A percentile compares a stretch with the other conserved stretches of the same genome.
These are phyloP conservation scores for Microctenopoma steveboyesi DNA, from an alignment of 2,797 vertebrate species.

Conservation along the genomic window DNA sequence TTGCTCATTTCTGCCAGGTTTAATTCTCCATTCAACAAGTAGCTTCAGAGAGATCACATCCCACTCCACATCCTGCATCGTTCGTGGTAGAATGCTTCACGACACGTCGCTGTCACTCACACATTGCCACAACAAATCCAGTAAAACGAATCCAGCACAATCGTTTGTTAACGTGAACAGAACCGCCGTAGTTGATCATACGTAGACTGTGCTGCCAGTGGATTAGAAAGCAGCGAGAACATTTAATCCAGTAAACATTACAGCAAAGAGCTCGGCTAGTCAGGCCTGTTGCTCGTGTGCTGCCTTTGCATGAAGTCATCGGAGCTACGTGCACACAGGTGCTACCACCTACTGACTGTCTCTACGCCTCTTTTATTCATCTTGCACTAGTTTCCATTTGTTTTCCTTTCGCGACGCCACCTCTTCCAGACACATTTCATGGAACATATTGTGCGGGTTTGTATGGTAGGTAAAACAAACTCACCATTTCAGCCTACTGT, in stretches of 20 bases:
- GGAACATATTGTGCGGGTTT: neutral
- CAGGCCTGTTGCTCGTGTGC: conserved; percentile 52
- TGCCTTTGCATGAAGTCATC: conserved; percentile 53
- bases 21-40: conserved; percentile 24
- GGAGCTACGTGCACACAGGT: conserved; percentile 9
- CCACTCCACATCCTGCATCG: neutral
- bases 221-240: too few species aligned
- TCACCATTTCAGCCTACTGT: neutral
- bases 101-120: conserved; percentile 3
- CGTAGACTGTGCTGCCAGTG: neutral
- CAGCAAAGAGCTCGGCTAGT: neutral
- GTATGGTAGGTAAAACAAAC: neutral
- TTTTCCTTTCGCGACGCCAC: conserved; percentile 6
- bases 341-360: neutral
- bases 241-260: too few species aligned
- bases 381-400: neutral
- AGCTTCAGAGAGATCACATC: neutral
- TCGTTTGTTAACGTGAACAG: neutral
- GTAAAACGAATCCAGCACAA: neutral
- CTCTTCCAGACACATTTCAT: neutral
- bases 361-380: conserved; percentile 7
- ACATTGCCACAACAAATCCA: neutral
- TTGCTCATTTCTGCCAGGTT: conserved; percentile 22
- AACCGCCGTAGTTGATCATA: neutral
- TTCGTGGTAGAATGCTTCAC: neutral